Evolutionary conservation across 92 coral and sea anemone species (phyloP), one percentile per base, ranked within the genome.

Genomic region (Phenganax marumi): DNA sequence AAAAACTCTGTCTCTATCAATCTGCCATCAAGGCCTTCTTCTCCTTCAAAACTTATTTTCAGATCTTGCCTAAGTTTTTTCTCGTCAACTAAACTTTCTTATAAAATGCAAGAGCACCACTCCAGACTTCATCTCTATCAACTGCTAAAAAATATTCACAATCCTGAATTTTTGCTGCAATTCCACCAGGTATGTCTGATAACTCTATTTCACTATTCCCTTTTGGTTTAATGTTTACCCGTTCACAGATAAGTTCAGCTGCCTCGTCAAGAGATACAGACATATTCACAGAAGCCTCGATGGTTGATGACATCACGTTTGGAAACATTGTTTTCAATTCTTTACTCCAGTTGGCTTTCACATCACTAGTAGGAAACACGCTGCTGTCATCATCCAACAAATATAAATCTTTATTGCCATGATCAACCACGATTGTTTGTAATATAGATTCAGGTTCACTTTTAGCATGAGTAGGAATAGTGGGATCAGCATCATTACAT

Each of bases 11-110:
- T 65, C 62, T 61, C 78, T 22, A 88, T 81, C 0, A 79, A 88
- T 54, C 88, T 83, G 14, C 55, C 88, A 84, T 84, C 91, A 60
- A 88, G 83, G 50, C 91, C 90, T 72, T 84, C 86, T 80, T 88
- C 88, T 50, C 70, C 83, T 54, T 84, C 74, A 49, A 88, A 88
- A 77, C 49, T 79, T 50, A 88, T 79, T 47, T 70, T 70, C 73
- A 84, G 88, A 74, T 58, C 76, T 25, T 79, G 64, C 88, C 88
- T 79, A 13, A 88, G 63, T 63, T 73, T 84, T 68, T 70, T 55
- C 17, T 61, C n/a, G 82, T 83, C 63, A 66, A 60, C 26, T 39
- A 87, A 49, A 69, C 77, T 82, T 86, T 86, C 80, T 87, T 87
- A 58, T 84, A 79, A 50, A 88, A 84, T 43, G 83, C 47, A 39